Percentiles rank a stretch among this genome's conserved stretches.
Conservation (phyloP, 2,888 invertebrate species). For the Lochmaea capreae region DNA sequence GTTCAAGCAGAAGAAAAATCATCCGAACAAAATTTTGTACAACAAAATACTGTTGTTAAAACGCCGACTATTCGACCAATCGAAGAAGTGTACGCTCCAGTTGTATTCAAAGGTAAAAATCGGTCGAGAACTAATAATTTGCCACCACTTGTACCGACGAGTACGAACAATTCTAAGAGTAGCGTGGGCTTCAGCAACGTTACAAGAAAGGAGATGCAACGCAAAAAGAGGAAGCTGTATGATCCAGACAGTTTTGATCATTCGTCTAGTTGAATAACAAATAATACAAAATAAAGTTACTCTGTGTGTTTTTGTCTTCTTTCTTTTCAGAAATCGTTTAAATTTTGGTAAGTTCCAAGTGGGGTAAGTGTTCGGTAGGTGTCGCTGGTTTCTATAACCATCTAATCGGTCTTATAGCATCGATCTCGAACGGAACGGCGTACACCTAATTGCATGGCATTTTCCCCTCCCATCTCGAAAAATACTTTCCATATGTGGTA, state of each 20-base stretch:
- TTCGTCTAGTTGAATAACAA: constrained; percentile 10
- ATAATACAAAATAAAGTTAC: neutral
- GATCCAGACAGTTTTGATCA: constrained; percentile 39
- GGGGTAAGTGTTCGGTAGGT: too few species aligned
- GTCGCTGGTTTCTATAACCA: too few species aligned
- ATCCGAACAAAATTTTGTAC: neutral
- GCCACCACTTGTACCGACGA: constrained; percentile 23
- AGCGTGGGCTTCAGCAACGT: neutral
- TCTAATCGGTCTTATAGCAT: too few species aligned
- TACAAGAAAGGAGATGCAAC: constrained; percentile 8
- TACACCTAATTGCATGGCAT: too few species aligned
- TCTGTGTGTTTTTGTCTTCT: too few species aligned
- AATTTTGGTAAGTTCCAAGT: too few species aligned
- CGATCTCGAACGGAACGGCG: too few species aligned
- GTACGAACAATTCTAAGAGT: neutral
- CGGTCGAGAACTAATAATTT: neutral
- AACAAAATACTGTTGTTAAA: neutral
- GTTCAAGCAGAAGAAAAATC: neutral
- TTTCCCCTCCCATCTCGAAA: too few species aligned
- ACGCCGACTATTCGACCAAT: neutral
- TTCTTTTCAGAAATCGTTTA: too few species aligned
- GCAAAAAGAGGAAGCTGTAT: constrained; percentile 43
- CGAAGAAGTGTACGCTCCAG: neutral
- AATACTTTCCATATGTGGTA: too few species aligned
- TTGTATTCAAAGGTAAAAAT: constrained; percentile 1